Evolutionary conservation across 2,113 vertebrate genomes (phyloP), one percentile per base, ranked within the genome.

Genomic region (Arothron firmamentum): DNA sequence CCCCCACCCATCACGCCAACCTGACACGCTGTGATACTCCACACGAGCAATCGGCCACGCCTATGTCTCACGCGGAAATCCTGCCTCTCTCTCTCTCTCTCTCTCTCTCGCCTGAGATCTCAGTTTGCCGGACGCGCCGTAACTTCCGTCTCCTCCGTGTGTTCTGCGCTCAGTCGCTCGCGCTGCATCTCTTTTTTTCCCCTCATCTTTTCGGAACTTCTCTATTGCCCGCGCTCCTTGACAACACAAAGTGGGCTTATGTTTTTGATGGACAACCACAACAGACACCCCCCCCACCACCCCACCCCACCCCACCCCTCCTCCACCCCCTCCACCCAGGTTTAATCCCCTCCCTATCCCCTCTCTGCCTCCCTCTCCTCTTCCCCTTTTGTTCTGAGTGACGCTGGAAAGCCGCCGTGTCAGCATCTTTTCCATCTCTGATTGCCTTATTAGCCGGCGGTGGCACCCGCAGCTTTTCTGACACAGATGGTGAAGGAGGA

Each of bases 371-470:
- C 74, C 67, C 65, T 75, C 73, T 20, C 72, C 61, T 76, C 81
- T 77, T 72, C 77, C 70, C 85, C 86, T 87, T 90, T 91, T 91
- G 90, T 91, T 91, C 87, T 79, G 84, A 85, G 80, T 88, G 89
- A 90, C 67, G 88, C 89, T 84, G 74, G 85, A 90, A 90, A 91
- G 89, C 87, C 67, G 88, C 83, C 80, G 67, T 88, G 89, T 91
- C 90, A 91, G 88, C 90, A 91, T 87, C 85, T 89, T 88, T 90
- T 87, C 89, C 89, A 89, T 90, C 89, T 89, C 87, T 91, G 88
- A 90, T 91, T 91, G 90, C 88, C 89, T 91, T 91, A 90, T 91
- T 91, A 91, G 88, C 88, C 87, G 85, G 72, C 84, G 88, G 90
- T 87, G 89, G 81, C 82, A 88, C 89, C 88, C 85, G 78, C 84